Evolutionary conservation across 2,113 vertebrate genomes (phyloP), one percentile per base, ranked within the genome.

Genomic region (Protomyctophum bolini): DNA sequence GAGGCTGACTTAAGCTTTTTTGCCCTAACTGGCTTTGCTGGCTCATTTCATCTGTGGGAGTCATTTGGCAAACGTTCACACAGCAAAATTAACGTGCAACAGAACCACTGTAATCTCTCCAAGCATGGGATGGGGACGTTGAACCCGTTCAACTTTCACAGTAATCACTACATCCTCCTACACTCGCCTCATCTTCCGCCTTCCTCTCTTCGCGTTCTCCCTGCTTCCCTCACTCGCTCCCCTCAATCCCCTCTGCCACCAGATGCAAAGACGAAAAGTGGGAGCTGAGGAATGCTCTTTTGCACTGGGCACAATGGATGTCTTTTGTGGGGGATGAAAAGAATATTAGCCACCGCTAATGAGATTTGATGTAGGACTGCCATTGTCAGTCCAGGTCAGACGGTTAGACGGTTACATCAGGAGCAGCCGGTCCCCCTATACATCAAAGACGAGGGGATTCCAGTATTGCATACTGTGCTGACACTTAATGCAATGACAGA

Each of bases 241-340:
- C 64, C 21, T 10, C 28, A 21, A 8, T 58, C 28, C 57, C 65
- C 75, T 62, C 58, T 55, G 74, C 33, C 33, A 41, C 33, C 33
- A 72, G 67, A 79, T 73, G 71, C 71, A 21, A 15, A 66, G 67
- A 70, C 78, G 78, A 85, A 68, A 80, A 82, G 81, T 69, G 69
- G 72, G 77, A 80, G 77, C 75, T 64, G 73, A 83, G 82, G 77
- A 84, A 88, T 88, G 75, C 82, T 81, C 79, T 84, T 83, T 72
- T 73, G 56, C 10, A 1, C 57, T 5, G 66, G 64, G 0, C 75
- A 84, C 83, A 84, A 83, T 81, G 64, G 68, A 81, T 48, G 73
- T 66, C 82, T 77, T 84, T 84, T 79, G 83, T 81, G 59, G 58
- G 74, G 81, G 83, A 89, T 89, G 80, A 89, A 89, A 89, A 83